Evolutionary conservation across 2,888 invertebrate species (phyloP), one percentile per base, ranked within the genome.

Genomic region (Empis stercorea): DNA sequence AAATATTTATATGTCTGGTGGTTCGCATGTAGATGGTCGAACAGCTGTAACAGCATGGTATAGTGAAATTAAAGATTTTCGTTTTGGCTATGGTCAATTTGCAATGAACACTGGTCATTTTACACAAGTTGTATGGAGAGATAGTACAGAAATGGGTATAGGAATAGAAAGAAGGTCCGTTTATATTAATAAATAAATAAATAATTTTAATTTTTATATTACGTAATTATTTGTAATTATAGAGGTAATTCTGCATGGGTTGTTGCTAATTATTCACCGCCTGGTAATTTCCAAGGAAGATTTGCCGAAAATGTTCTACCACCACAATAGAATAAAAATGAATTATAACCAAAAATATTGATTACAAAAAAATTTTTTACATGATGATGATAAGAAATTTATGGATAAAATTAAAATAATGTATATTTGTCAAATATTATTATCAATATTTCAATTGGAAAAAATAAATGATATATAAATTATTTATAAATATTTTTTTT

Each of bases 181-280:
- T 27, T 9, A 27, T 7, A 20, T n/a, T n/a, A n/a, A n/a, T n/a
- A n/a, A n/a, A n/a, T n/a, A n/a, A n/a, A n/a, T n/a, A n/a, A n/a
- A 20, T 20, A 20, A 20, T 20, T 20, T 20, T 20, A 20, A 20
- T 20, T 20, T 20, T 27, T 27, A 7, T 20, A 4, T 20, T 20
- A 20, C 20, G 5, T 20, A 20, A 4, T 4, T 20, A 20, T 4
- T n/a, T n/a, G n/a, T 20, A 20, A 4, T 20, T 5, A 4, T 27
- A 27, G 23, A 7, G 23, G 23, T 7, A 27, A 27, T 27, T 27
- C 23, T 6, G 9, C 49, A 38, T 58, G 61, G n/a, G 87, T 91
- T 0, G 91, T 92, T 1, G 87, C 84, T 23, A 84, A 88, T 66
- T 92, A 92, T 65, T 77, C 76, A 54, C 92, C 92, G 0, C 83